phyloP scores from a whole-genome alignment of 2,888 invertebrate species.

The Cosmia trapezina region DNA sequence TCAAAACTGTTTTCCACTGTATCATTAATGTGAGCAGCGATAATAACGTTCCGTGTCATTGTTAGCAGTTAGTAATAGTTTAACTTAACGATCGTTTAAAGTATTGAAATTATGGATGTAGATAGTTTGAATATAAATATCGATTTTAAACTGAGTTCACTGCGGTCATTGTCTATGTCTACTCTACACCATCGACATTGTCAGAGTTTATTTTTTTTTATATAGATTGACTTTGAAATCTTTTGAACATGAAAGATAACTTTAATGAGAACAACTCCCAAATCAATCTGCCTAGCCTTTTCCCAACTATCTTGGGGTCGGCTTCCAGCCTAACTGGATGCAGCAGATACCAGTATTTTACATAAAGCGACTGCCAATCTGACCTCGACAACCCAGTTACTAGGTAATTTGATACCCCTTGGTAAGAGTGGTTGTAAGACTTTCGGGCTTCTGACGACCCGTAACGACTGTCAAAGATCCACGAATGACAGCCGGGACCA shows the following conservation, averaged over 20 bases:
- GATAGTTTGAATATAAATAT: constrained; percentile 5
- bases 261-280: background rate
- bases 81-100: constrained; percentile 14
- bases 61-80: constrained; percentile 44
- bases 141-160: constrained; percentile 24
- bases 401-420: too few relatives aligned
- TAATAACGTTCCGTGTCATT: constrained; percentile 39
- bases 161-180: constrained; percentile 7
- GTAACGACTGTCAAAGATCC: too few relatives aligned
- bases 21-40: constrained; percentile 28
- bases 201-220: background rate
- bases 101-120: constrained; percentile 1
- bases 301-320: too few relatives aligned
- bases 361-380: too few relatives aligned
- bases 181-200: background rate
- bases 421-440: too few relatives aligned
- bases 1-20: constrained; percentile 32
- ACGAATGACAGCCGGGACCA: too few relatives aligned
- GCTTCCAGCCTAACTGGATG: too few relatives aligned
- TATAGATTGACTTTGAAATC: background rate
- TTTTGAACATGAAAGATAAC: background rate
- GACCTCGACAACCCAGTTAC: too few relatives aligned
- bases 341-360: too few relatives aligned
- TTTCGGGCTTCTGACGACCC: too few relatives aligned
- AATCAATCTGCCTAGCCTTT: too few relatives aligned